phyloP scores from a whole-genome alignment of 2,113 vertebrate species.

The Trogon melanurus region DNA sequence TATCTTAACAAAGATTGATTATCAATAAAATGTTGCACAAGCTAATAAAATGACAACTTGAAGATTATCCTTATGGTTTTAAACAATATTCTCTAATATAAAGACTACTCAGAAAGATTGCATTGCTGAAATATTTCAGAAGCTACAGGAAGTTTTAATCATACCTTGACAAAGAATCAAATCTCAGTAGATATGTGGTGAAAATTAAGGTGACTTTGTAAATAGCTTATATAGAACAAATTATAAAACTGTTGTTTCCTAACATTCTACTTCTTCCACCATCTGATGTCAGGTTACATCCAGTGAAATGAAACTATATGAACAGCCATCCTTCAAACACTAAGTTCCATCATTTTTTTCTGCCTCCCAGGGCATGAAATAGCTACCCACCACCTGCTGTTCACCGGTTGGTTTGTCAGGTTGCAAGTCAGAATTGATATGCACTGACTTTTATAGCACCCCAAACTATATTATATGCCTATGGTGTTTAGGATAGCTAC shows the following conservation, averaged over 20 bases:
- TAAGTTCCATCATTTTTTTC: constrained; percentile 49
- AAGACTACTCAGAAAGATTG: constrained; percentile 31
- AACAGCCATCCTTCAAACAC: constrained; percentile 63
- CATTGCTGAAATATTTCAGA: constrained; percentile 39
- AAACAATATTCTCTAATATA: constrained; percentile 18
- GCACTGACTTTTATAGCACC: background rate
- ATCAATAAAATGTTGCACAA: constrained; percentile 58
- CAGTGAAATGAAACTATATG: constrained; percentile 63
- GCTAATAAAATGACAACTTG: constrained; percentile 47
- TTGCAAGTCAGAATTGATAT: constrained; percentile 24
- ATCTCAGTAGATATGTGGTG: constrained; percentile 33
- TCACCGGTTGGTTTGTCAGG: constrained; percentile 42
- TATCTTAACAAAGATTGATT: constrained; percentile 71
- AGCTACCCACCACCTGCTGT: constrained; percentile 29
- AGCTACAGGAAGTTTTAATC: constrained; percentile 31
- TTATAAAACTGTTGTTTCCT: constrained; percentile 43
- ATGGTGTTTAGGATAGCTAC: background rate
- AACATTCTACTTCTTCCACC: constrained; percentile 34
- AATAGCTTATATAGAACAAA: constrained; percentile 60
- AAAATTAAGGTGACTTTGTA: constrained; percentile 76
- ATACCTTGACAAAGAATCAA: constrained; percentile 45
- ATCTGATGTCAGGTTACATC: constrained; percentile 57
- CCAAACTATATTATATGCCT: background rate
- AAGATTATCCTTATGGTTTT: constrained; percentile 64
- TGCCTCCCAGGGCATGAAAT: constrained; percentile 53